These are phyloP conservation scores for Megalurothrips usitatus DNA, from an alignment of 2,888 invertebrate genomes.

Conservation along the genomic window DNA sequence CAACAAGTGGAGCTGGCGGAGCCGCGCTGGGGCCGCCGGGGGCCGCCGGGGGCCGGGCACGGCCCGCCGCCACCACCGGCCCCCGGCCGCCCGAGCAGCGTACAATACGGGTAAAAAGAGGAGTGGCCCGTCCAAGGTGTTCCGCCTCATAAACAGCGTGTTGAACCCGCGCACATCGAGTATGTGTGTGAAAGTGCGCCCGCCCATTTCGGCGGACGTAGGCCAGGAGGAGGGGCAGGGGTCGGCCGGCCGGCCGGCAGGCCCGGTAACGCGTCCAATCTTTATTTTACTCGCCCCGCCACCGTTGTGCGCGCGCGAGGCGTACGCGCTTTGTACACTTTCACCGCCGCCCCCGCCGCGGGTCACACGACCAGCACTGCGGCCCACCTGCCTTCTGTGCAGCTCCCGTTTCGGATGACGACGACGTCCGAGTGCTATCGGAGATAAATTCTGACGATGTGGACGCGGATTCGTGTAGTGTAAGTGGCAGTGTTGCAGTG, in stretches of 20 bases:
- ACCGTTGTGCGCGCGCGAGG: too few relatives aligned
- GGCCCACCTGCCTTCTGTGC: too few relatives aligned
- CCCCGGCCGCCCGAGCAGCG: not conserved
- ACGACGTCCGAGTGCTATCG: too few relatives aligned
- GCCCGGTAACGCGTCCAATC: too few relatives aligned
- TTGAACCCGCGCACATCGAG: not conserved
- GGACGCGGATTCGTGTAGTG: too few relatives aligned
- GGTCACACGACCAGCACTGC: too few relatives aligned
- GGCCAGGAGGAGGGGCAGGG: not conserved
- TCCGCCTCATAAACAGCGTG: slow-evolving; percentile 12
- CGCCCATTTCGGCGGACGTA: not conserved
- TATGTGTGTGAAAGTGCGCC: not conserved
- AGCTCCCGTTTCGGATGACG: too few relatives aligned
- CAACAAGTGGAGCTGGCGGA: not conserved
- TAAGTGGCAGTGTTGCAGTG: too few relatives aligned
- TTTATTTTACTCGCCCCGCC: too few relatives aligned
- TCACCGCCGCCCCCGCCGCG: too few relatives aligned
- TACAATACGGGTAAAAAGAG: not conserved
- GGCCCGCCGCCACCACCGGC: not conserved
- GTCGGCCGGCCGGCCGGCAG: not conserved
- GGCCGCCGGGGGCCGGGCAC: not conserved
- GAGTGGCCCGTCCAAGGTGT: not conserved
- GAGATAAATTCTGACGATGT: too few relatives aligned
- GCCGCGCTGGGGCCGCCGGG: not conserved
- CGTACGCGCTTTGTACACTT: too few relatives aligned